These are phyloP conservation scores for Pogonus chalceus DNA, from an alignment of 1,140 invertebrate species.

Conservation along the genomic window DNA sequence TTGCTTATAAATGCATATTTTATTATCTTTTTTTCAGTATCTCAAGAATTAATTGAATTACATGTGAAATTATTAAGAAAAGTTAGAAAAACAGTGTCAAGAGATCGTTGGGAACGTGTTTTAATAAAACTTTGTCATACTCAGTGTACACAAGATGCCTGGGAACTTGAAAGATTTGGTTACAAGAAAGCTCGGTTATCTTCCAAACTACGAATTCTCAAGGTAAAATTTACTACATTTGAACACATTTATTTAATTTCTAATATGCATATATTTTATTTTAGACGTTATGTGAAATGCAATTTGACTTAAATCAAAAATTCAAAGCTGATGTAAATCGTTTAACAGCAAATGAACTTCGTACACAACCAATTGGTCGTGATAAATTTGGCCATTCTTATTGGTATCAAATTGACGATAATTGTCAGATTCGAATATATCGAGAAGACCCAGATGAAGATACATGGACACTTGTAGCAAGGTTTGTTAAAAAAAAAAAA, in stretches of 20 bases:
- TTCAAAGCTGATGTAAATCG: constrained; percentile 90
- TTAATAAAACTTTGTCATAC: constrained; percentile 85
- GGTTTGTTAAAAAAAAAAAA: constrained; percentile 40
- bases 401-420: constrained; percentile 85
- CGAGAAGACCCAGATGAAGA: constrained; percentile 92
- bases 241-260: constrained; percentile 6
- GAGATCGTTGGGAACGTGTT: constrained; percentile 81
- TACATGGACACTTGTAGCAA: constrained; percentile 87
- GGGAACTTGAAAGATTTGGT: constrained; percentile 92
- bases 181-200: constrained; percentile 83
- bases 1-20: too few relatives aligned
- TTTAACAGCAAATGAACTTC: constrained; percentile 62
- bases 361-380: constrained; percentile 76
- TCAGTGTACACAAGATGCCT: constrained; percentile 83
- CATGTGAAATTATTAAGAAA: constrained; percentile 84
- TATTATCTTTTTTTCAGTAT: constrained; percentile 55
- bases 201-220: constrained; percentile 81
- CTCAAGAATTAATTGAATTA: constrained; percentile 66
- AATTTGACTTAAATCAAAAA: constrained; percentile 89
- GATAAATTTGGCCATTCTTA: constrained; percentile 85
- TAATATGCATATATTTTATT: constrained; percentile 8
- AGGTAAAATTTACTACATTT: constrained; percentile 40
- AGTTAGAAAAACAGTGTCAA: constrained; percentile 68
- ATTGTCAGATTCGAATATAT: constrained; percentile 83
- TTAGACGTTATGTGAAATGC: constrained; percentile 80